These are phyloP conservation scores for Saccostrea echinata DNA, from an alignment of 1,140 invertebrate species.

Conservation along the genomic window DNA sequence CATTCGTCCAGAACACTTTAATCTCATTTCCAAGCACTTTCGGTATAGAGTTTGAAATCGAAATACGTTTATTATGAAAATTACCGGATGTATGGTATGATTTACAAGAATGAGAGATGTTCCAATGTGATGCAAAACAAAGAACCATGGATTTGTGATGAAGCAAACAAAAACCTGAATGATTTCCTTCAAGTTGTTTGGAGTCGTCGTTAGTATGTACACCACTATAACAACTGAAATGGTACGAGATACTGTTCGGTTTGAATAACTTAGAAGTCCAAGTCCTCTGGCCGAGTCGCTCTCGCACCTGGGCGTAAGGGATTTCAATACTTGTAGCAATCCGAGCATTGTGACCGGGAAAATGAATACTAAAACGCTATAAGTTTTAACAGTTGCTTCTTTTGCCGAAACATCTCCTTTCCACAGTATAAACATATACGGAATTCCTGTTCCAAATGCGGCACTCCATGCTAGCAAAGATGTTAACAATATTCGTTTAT, in stretches of 20 bases:
- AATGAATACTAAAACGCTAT: constrained; percentile 24
- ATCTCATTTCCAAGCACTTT: not conserved
- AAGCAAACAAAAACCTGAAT: constrained; percentile 6
- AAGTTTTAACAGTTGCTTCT: not conserved
- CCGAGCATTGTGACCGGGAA: constrained; percentile 23
- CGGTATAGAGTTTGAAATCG: not conserved
- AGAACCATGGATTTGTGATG: constrained; percentile 30
- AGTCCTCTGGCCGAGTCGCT: not conserved
- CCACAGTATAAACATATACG: constrained; percentile 24
- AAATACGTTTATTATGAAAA: not conserved
- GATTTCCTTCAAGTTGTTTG: constrained; percentile 41
- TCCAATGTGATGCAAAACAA: constrained; percentile 36
- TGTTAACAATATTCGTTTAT: not conserved
- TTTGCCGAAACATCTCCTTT: not conserved
- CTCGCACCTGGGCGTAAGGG: not conserved
- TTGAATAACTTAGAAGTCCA: not conserved
- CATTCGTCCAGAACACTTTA: not conserved
- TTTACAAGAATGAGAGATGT: not conserved
- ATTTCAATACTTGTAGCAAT: constrained; percentile 5
- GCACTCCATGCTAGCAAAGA: constrained; percentile 35
- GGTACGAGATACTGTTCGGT: constrained; percentile 23
- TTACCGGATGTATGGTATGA: not conserved
- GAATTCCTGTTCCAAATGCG: not conserved
- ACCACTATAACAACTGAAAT: constrained; percentile 25
- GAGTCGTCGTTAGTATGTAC: constrained; percentile 42